Conservation (phyloP, 2,888 invertebrate species). For the Malthinus seriepunctatus region DNA sequence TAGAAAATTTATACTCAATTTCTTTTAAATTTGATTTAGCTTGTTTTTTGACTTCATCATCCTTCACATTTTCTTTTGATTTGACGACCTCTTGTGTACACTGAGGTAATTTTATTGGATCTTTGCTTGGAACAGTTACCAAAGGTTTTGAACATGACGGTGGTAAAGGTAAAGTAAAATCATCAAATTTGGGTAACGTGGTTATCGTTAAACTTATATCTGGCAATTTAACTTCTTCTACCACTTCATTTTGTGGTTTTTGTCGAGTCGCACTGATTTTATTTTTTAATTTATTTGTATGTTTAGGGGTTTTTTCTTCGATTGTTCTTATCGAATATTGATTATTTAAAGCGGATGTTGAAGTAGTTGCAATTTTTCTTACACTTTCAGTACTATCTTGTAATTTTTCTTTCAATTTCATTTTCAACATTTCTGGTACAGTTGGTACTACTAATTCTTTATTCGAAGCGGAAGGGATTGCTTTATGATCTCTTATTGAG, state of each 20-base stretch:
- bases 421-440: conserved; percentile 64
- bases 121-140: conserved; percentile 8
- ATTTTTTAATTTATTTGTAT: conserved; percentile 54
- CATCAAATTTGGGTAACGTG: conserved; percentile 61
- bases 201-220: conserved; percentile 60
- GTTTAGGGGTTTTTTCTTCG: conserved; percentile 42
- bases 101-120: background rate
- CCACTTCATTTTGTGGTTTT: conserved; percentile 44
- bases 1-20: conserved; percentile 54
- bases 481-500: conserved; percentile 35
- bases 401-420: conserved; percentile 62
- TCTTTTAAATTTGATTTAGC: background rate
- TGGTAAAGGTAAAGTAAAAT: conserved; percentile 53
- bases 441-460: conserved; percentile 64
- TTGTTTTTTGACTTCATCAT: background rate
- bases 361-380: conserved; percentile 62
- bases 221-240: conserved; percentile 58
- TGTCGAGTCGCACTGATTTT: conserved; percentile 47
- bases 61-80: background rate
- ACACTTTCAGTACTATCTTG: conserved; percentile 66
- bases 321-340: conserved; percentile 43
- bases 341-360: conserved; percentile 54
- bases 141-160: conserved; percentile 31
- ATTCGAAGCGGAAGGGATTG: conserved; percentile 36
- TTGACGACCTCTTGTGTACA: background rate